These are phyloP conservation scores for Scartelaos histophorus DNA, from an alignment of 2,113 vertebrate genomes.

Conservation along the genomic window DNA sequence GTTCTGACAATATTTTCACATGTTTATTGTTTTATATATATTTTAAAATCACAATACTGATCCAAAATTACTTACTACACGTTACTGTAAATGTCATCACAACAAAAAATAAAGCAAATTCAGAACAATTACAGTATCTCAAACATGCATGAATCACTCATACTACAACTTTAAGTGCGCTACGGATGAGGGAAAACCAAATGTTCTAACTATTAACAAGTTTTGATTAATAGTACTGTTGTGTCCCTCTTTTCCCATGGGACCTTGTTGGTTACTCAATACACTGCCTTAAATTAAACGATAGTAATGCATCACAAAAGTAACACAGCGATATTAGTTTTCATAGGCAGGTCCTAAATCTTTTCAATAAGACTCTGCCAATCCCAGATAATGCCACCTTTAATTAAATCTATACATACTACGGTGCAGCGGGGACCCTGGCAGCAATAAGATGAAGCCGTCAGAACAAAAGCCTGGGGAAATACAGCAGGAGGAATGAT, in stretches of 20 bases:
- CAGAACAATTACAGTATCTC: no score
- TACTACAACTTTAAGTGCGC: not conserved
- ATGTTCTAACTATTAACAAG: not conserved
- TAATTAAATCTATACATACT: conserved; percentile 27
- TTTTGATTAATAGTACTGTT: conserved; percentile 17
- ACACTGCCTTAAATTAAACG: not conserved
- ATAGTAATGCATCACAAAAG: conserved; percentile 24
- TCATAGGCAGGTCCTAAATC: conserved; percentile 40
- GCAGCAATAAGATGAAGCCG: not conserved
- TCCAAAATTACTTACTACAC: no score
- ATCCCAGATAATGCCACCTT: conserved; percentile 28
- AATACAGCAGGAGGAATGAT: not conserved
- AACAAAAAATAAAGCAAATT: no score
- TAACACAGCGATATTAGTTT: conserved; percentile 53
- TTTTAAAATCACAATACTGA: no score
- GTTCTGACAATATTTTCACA: no score
- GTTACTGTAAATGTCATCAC: no score
- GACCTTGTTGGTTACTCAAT: conserved; percentile 10
- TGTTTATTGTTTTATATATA: no score
- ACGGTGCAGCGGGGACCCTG: conserved; percentile 11
- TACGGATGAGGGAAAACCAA: no score
- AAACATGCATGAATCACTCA: not conserved
- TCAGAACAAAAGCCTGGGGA: conserved; percentile 5
- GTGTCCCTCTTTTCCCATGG: conserved; percentile 8
- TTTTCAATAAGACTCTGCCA: conserved; percentile 38